phyloP scores from a whole-genome alignment of 2,113 vertebrate species.

The Pica pica region DNA sequence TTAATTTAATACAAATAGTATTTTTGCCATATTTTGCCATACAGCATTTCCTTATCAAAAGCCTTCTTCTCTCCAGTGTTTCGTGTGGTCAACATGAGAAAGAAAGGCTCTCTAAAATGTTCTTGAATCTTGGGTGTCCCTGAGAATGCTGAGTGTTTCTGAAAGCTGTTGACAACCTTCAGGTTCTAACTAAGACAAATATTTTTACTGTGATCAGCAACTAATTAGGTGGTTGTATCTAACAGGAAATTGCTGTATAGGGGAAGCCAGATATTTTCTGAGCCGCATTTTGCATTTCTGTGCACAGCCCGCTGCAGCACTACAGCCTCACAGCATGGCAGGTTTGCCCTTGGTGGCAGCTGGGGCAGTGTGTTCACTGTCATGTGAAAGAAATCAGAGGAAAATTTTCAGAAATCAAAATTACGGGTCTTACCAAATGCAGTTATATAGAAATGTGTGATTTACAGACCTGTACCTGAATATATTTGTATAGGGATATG shows the following conservation, averaged over 20 bases:
- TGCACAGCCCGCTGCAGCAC: background rate
- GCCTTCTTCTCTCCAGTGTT: background rate
- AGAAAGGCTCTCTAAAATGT: background rate
- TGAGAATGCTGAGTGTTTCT: background rate
- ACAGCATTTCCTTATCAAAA: background rate
- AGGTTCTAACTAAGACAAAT: background rate
- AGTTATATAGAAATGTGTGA: background rate
- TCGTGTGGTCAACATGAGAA: background rate
- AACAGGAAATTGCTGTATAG: background rate
- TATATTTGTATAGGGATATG: background rate
- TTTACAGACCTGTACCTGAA: background rate
- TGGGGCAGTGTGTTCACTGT: accelerated
- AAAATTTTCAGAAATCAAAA: background rate
- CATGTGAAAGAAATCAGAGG: background rate
- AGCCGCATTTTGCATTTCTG: background rate
- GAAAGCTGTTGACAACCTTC: background rate
- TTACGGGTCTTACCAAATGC: background rate
- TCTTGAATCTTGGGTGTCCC: background rate
- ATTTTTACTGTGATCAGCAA: background rate
- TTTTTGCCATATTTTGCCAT: background rate
- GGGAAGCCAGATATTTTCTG: background rate
- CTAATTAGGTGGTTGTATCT: background rate
- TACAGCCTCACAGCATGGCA: accelerated
- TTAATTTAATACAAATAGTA: background rate
- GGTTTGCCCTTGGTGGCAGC: background rate